A percentile compares a stretch with the other conserved stretches of the same genome.
phyloP scores from a whole-genome alignment of 2,797 vertebrate genomes.

The Sebastes paucispinis region DNA sequence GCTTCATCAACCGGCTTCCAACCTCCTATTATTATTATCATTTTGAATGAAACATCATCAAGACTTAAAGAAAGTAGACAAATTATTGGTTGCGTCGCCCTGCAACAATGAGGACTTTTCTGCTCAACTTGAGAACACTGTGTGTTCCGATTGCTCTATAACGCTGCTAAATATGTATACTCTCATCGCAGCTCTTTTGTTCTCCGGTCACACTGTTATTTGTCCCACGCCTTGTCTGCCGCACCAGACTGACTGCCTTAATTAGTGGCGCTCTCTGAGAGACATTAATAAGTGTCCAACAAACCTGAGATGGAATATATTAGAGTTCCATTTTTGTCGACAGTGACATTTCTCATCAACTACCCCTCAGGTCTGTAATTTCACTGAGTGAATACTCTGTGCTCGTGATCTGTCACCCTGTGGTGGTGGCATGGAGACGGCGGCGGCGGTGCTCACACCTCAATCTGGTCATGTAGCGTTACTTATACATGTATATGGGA shows the following conservation, averaged over 20 bases:
- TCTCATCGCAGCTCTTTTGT: slow-evolving; percentile 62
- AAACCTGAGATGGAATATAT: slow-evolving; percentile 72
- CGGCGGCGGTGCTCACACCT: not conserved
- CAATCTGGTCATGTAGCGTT: slow-evolving; percentile 2
- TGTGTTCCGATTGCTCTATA: slow-evolving; percentile 16
- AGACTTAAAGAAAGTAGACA: slow-evolving; percentile 11
- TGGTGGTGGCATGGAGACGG: not conserved
- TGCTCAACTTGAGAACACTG: slow-evolving; percentile 9
- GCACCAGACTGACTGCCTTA: slow-evolving; percentile 65
- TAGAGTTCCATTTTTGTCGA: slow-evolving; percentile 74
- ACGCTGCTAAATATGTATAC: slow-evolving; percentile 58
- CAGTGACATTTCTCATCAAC: slow-evolving; percentile 73
- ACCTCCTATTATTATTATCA: not conserved
- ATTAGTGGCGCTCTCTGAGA: slow-evolving; percentile 74
- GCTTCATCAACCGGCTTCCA: not conserved
- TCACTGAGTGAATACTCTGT: slow-evolving; percentile 51
- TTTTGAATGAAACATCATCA: not conserved
- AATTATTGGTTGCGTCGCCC: slow-evolving; percentile 25
- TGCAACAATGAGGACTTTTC: slow-evolving; percentile 27
- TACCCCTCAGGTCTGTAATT: slow-evolving; percentile 67
- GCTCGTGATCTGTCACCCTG: slow-evolving; percentile 50
- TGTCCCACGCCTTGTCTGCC: slow-evolving; percentile 65
- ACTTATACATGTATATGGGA: not conserved
- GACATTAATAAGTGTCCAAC: slow-evolving; percentile 73
- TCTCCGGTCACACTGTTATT: slow-evolving; percentile 70